Conservation (phyloP, 2,797 vertebrate species). For the Pitangus sulphuratus region DNA sequence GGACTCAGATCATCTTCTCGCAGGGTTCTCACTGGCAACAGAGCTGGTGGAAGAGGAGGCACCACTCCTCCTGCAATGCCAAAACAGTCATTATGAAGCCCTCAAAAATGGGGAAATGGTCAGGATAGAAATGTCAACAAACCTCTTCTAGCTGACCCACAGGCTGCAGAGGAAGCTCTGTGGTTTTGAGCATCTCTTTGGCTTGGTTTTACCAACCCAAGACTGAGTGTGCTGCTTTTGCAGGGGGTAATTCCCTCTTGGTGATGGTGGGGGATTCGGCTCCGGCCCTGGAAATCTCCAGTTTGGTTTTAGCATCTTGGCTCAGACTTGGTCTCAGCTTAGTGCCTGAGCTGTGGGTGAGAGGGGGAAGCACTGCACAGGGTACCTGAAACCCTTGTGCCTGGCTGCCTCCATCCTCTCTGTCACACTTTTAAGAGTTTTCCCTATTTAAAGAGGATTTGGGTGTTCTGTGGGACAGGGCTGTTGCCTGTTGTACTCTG, state of each 20-base stretch:
- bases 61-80: neutral
- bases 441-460: neutral
- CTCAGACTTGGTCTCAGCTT: neutral
- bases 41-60: neutral
- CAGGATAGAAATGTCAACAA: neutral
- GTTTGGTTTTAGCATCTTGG: neutral
- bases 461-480: neutral
- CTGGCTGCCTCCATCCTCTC: neutral
- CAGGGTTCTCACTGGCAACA: neutral
- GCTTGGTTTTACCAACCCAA: neutral
- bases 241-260: accelerated
- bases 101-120: conserved; percentile 22
- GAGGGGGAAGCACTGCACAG: accelerated
- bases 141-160: neutral
- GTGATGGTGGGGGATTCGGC: neutral
- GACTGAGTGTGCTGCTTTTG: neutral
- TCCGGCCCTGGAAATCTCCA: neutral
- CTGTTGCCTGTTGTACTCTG: neutral
- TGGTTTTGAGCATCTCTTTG: neutral
- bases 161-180: neutral
- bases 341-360: neutral
- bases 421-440: accelerated
- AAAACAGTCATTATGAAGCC: conserved; percentile 9
- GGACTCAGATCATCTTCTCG: neutral
- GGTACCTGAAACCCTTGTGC: neutral